These are phyloP conservation scores for Acinonyx jubatus DNA, from an alignment of 2,113 vertebrate genomes.

Conservation along the genomic window DNA sequence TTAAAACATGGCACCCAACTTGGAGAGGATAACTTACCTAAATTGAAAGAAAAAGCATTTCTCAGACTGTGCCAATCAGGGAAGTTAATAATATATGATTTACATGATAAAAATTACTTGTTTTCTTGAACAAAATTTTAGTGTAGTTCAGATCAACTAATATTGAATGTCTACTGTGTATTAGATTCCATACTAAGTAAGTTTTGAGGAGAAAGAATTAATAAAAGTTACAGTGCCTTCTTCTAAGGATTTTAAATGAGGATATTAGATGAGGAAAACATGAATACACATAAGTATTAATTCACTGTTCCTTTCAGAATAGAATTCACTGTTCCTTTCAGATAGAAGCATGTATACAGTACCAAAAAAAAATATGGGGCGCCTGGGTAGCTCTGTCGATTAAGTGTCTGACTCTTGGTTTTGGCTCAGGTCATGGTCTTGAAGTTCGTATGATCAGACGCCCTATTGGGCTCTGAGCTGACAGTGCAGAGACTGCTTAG, in stretches of 20 bases:
- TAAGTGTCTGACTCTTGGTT: no score
- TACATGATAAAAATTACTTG: not conserved
- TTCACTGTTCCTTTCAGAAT: not conserved
- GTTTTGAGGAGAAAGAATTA: not conserved
- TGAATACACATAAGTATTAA: not conserved
- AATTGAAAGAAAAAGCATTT: not conserved
- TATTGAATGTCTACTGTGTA: not conserved
- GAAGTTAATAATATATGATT: not conserved
- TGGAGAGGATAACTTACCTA: not conserved
- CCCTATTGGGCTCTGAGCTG: no score
- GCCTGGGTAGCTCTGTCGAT: no score
- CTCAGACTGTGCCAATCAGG: not conserved
- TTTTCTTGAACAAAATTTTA: constrained; percentile 5
- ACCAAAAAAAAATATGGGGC: not conserved
- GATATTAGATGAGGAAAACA: not conserved
- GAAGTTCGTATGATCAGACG: no score
- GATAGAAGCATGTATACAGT: not conserved
- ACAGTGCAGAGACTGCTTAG: no score
- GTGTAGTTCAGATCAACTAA: not conserved
- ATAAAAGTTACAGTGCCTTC: not conserved
- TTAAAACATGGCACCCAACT: not conserved
- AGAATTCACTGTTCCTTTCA: not conserved
- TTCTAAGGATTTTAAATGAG: not conserved
- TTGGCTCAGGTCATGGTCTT: no score
- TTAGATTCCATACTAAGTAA: not conserved